Conservation (phyloP, 2,113 vertebrate species). For the Ophthalmotilapia sp. region DNA sequence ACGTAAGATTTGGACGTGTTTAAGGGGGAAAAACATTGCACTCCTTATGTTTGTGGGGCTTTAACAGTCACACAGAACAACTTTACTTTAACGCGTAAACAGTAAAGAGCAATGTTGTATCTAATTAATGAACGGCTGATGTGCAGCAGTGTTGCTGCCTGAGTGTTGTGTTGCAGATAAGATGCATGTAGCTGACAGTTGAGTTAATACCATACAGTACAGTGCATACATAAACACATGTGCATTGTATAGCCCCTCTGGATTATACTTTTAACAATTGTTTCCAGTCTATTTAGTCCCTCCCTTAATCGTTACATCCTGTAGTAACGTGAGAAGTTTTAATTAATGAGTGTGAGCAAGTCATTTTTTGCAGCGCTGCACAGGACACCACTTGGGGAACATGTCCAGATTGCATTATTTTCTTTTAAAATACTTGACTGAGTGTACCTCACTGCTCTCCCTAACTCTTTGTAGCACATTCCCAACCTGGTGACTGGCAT, state of each 20-base stretch:
- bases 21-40: background rate
- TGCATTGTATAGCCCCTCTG: background rate
- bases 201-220: background rate
- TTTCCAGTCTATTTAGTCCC: background rate
- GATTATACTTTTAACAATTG: background rate
- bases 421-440: background rate
- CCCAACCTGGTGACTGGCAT: conserved; percentile 94
- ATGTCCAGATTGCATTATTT: background rate
- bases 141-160: background rate
- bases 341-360: background rate
- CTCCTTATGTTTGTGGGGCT: background rate
- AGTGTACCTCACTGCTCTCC: background rate
- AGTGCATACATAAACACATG: background rate
- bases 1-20: background rate
- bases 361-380: background rate
- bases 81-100: background rate
- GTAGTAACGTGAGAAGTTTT: background rate
- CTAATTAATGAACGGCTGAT: background rate
- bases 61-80: background rate
- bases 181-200: background rate
- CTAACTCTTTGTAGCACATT: conserved; percentile 77
- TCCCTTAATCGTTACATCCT: background rate
- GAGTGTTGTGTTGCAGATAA: background rate
- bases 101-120: background rate
- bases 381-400: background rate